Conservation (phyloP, 2,888 invertebrate species). For the Ectobius pallidus region DNA sequence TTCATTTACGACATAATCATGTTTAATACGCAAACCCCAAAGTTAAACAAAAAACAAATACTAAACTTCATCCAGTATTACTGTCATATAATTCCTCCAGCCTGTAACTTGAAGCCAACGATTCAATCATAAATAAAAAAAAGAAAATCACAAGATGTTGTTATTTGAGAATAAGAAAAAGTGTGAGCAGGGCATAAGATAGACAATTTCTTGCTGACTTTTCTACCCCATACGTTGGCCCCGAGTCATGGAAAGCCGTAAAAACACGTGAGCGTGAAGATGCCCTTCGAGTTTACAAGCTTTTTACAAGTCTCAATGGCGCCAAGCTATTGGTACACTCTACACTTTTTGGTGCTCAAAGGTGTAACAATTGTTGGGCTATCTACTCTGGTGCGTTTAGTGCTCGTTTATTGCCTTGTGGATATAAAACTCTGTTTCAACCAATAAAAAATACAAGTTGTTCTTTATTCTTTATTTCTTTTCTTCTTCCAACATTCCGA, state of each 20-base stretch:
- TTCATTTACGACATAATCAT: slow-evolving; percentile 22
- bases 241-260: slow-evolving; percentile 6
- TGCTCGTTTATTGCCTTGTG: not conserved
- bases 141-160: not conserved
- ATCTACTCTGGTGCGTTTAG: too few relatives aligned
- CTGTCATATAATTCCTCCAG: not conserved
- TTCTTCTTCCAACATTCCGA: not conserved
- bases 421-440: not conserved
- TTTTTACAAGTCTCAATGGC: slow-evolving; percentile 19
- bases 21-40: slow-evolving; percentile 25
- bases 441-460: not conserved
- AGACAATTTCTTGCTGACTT: too few relatives aligned
- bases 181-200: not conserved
- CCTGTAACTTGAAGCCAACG: slow-evolving; percentile 22
- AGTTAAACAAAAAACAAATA: not conserved
- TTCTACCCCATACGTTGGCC: not conserved
- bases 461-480: not conserved
- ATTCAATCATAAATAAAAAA: slow-evolving; percentile 12
- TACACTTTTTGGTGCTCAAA: slow-evolving; percentile 9
- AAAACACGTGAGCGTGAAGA: not conserved
- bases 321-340: not conserved
- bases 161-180: not conserved
- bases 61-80: not conserved
- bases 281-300: not conserved
- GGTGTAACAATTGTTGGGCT: slow-evolving; percentile 10